Evolutionary conservation across 2,113 vertebrate species (phyloP).

Genomic region (Atherinomorus stipes): DNA sequence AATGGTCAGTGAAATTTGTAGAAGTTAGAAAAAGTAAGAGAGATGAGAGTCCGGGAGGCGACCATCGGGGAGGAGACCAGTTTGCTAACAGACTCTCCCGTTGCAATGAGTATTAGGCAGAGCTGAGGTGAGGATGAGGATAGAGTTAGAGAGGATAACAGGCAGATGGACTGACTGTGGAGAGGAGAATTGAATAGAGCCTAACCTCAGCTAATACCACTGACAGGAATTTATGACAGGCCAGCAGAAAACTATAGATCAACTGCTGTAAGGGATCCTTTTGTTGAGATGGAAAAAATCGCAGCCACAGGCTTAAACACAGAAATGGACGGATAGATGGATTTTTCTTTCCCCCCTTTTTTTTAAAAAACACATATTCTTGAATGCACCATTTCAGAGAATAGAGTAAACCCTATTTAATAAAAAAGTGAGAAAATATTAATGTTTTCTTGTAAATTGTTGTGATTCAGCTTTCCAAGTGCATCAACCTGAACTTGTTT

Average conservation of each 20-base stretch:
- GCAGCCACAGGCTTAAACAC: conserved; percentile 47
- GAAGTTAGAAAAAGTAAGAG: conserved; percentile 23
- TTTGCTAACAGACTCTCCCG: conserved; percentile 61
- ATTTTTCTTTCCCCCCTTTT: too few relatives aligned
- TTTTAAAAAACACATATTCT: too few relatives aligned
- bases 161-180: conserved; percentile 75
- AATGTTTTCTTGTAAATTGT: background rate
- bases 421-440: conserved; percentile 19
- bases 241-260: conserved; percentile 75
- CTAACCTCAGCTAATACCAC: conserved; percentile 74
- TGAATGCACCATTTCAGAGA: conserved; percentile 9
- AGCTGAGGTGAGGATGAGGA: conserved; percentile 68
- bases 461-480: conserved; percentile 1
- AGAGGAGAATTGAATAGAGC: conserved; percentile 76
- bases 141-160: conserved; percentile 76
- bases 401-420: conserved; percentile 24
- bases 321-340: conserved; percentile 27
- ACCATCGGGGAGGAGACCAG: conserved; percentile 39
- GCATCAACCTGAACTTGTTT: conserved; percentile 9
- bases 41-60: conserved; percentile 43
- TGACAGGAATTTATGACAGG: conserved; percentile 73
- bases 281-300: conserved; percentile 68
- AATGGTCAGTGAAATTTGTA: conserved; percentile 41
- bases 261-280: conserved; percentile 55
- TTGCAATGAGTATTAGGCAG: conserved; percentile 59